phyloP scores from a whole-genome alignment of 2,888 invertebrate genomes.

The Ctena decussata region DNA sequence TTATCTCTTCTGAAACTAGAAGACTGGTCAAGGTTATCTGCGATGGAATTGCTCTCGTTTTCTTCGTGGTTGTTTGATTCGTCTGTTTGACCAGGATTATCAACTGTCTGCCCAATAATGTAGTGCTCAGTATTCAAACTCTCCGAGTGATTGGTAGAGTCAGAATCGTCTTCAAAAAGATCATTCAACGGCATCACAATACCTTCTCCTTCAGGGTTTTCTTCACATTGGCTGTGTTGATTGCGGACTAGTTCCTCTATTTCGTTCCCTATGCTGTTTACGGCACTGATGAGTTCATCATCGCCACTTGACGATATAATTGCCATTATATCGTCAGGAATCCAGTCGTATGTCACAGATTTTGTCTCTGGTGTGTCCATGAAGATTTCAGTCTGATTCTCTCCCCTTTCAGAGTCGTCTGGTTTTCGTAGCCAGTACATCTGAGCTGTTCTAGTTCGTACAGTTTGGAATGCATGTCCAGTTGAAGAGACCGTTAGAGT shows the following conservation, averaged over 20 bases:
- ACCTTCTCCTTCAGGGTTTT: too few species aligned
- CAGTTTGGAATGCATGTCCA: neutral
- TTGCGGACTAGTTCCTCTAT: neutral
- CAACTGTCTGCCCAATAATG: too few species aligned
- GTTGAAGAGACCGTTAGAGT: neutral
- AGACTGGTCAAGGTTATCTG: too few species aligned
- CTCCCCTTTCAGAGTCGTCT: neutral
- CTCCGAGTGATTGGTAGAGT: too few species aligned
- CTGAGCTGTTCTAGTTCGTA: neutral
- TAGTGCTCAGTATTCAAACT: too few species aligned
- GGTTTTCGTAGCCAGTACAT: neutral
- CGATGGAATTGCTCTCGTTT: too few species aligned
- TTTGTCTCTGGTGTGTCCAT: neutral
- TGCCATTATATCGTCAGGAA: constrained; percentile 14
- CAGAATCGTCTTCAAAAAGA: too few species aligned
- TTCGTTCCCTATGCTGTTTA: constrained; percentile 1
- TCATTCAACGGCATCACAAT: too few species aligned
- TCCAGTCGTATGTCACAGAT: neutral
- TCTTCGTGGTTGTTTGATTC: too few species aligned
- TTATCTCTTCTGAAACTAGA: too few species aligned
- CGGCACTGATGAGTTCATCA: neutral
- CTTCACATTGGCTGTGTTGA: too few species aligned
- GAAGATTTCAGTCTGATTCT: neutral
- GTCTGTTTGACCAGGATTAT: too few species aligned
- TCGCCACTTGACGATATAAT: constrained; percentile 5